Conservation (phyloP, 1,140 invertebrate species). For the Leptonema lineaticorne region DNA sequence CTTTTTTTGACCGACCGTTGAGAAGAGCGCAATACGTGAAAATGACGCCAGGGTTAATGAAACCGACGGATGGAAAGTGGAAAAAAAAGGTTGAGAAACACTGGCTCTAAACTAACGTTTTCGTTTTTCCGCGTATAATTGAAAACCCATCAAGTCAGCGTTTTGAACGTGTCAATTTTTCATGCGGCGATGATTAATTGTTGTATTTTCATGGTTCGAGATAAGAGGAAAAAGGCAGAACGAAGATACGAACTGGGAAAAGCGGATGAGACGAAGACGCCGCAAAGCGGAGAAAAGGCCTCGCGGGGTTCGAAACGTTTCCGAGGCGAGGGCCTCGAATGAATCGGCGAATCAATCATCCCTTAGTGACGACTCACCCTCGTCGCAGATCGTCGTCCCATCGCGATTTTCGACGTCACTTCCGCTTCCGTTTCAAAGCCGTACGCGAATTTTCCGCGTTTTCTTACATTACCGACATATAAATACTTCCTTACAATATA, state of each 20-base stretch:
- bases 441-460: background rate
- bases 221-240: no score
- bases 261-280: background rate
- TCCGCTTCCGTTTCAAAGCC: background rate
- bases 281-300: no score
- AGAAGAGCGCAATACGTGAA: no score
- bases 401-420: conserved; percentile 10
- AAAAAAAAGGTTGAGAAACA: background rate
- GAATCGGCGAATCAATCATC: conserved; percentile 20
- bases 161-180: conserved; percentile 27
- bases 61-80: no score
- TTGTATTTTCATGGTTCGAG: conserved; percentile 13
- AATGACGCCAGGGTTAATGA: no score
- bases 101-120: no score
- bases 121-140: conserved; percentile 22
- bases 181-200: conserved; percentile 24
- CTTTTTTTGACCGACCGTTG: no score
- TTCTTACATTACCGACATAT: no score
- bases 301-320: background rate
- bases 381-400: background rate
- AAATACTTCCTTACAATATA: no score
- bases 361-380: background rate
- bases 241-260: no score
- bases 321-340: background rate
- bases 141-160: conserved; percentile 28